Evolutionary conservation across 2,888 invertebrate species (phyloP).

Genomic region (Panzeria rudis): DNA sequence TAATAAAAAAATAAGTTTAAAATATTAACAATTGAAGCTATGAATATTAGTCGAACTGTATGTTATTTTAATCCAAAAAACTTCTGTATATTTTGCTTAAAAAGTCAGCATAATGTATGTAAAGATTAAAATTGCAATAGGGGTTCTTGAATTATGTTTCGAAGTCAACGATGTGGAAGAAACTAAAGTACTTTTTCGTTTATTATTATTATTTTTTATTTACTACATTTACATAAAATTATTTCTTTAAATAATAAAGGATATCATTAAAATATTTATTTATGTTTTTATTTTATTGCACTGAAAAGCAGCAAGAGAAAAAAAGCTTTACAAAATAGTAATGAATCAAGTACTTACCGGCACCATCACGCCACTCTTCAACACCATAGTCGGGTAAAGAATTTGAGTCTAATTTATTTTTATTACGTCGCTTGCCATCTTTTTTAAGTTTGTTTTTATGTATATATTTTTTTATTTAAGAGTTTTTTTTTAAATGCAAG

Average conservation of each 20-base stretch:
- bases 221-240: neutral
- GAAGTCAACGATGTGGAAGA: neutral
- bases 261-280: slow-evolving; percentile 63
- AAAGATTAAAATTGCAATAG: too few species aligned
- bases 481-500: slow-evolving; percentile 41
- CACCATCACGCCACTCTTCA: slow-evolving; percentile 89
- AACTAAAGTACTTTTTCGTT: neutral
- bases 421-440: slow-evolving; percentile 83
- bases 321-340: slow-evolving; percentile 41
- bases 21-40: too few species aligned
- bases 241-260: slow-evolving; percentile 37
- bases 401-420: slow-evolving; percentile 85
- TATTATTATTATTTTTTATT: slow-evolving; percentile 1
- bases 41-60: too few species aligned
- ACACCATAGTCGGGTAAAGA: slow-evolving; percentile 88
- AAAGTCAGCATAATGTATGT: too few species aligned
- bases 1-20: too few species aligned
- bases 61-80: too few species aligned
- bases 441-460: slow-evolving; percentile 71
- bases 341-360: slow-evolving; percentile 73
- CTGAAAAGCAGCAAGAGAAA: slow-evolving; percentile 24
- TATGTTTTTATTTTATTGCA: slow-evolving; percentile 47
- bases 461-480: slow-evolving; percentile 20
- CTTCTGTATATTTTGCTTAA: too few species aligned
- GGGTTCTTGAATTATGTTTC: neutral